Conservation (phyloP, 2,888 invertebrate genomes). For the Timema podura region DNA sequence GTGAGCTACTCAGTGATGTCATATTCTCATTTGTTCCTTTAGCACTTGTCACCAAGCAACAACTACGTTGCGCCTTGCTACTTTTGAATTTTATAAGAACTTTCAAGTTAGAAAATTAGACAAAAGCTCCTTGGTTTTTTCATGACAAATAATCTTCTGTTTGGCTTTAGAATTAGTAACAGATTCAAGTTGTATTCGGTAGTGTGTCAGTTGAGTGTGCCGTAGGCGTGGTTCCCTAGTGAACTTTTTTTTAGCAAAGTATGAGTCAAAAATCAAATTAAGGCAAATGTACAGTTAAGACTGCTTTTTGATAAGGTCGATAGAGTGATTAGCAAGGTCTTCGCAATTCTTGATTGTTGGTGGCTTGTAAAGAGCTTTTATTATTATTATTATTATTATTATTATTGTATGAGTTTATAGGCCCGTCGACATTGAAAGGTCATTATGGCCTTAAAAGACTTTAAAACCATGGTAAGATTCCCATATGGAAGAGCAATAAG, state of each 20-base stretch:
- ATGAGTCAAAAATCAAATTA: background rate
- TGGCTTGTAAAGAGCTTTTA: background rate
- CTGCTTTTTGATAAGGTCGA: background rate
- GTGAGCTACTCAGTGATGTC: background rate
- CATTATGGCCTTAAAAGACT: no score
- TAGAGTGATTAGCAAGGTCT: background rate
- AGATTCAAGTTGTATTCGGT: background rate
- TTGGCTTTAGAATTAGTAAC: background rate
- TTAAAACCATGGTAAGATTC: no score
- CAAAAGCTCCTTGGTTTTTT: background rate
- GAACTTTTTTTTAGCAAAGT: background rate
- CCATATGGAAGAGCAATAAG: no score
- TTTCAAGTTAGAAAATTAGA: background rate
- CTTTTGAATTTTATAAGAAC: background rate
- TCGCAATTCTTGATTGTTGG: background rate
- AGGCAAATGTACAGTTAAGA: background rate
- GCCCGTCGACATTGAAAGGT: no score
- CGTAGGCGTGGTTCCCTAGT: background rate
- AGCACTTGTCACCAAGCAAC: slow-evolving; percentile 9
- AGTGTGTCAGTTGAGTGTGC: background rate
- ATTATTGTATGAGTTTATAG: no score
- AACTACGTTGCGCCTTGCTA: background rate
- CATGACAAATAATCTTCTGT: background rate
- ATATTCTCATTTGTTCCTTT: slow-evolving; percentile 2
- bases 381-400: no score